These are phyloP conservation scores for Petroica traversi DNA, from an alignment of 2,113 vertebrate species.

Conservation along the genomic window DNA sequence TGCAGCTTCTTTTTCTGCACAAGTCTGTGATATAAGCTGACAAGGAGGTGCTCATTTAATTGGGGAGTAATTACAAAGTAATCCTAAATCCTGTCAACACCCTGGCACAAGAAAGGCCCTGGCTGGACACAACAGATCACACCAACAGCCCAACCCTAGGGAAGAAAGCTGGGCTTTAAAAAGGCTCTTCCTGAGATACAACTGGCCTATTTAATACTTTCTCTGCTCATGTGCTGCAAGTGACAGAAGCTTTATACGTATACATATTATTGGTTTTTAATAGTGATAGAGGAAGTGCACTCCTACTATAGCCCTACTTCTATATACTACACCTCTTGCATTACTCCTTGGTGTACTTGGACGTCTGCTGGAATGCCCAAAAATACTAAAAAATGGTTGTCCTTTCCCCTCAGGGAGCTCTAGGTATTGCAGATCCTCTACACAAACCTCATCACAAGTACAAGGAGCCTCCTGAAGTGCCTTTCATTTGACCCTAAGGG, in stretches of 20 bases:
- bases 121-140: background rate
- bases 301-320: background rate
- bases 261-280: background rate
- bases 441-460: background rate
- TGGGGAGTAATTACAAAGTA: background rate
- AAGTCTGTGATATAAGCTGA: background rate
- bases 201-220: background rate
- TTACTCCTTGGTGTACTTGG: background rate
- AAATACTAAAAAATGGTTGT: background rate
- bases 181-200: background rate
- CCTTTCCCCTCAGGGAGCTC: background rate
- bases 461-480: background rate
- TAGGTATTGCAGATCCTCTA: background rate
- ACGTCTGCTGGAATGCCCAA: background rate
- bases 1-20: background rate
- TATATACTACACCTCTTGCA: background rate
- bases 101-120: background rate
- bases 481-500: background rate
- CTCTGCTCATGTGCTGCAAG: background rate
- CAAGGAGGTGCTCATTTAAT: background rate
- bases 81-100: background rate
- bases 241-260: background rate
- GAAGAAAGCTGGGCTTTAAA: background rate
- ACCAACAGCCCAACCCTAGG: background rate
- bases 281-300: background rate